Conservation (phyloP, 2,888 invertebrate species). For the Charanyca ferruginea region DNA sequence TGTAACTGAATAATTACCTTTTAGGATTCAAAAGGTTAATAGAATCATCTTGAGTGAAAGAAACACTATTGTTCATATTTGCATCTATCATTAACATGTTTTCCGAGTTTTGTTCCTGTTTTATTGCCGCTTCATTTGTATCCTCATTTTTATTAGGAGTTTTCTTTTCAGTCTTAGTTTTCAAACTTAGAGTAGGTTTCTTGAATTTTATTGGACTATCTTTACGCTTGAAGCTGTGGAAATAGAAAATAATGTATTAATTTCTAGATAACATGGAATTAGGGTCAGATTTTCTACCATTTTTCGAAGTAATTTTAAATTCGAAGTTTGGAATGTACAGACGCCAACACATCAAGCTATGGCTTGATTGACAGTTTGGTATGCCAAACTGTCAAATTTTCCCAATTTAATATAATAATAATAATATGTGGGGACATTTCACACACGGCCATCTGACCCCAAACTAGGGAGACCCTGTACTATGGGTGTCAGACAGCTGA, state of each 20-base stretch:
- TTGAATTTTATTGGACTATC: constrained; percentile 77
- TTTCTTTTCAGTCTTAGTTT: constrained; percentile 62
- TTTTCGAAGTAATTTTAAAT: no score
- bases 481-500: no score
- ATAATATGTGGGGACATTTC: no score
- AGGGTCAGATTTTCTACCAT: no score
- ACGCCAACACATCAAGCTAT: no score
- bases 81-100: constrained; percentile 33
- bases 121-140: constrained; percentile 9
- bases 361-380: no score
- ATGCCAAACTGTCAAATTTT: no score
- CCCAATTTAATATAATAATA: no score
- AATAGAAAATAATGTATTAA: constrained; percentile 12
- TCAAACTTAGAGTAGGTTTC: constrained; percentile 72
- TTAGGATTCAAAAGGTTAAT: constrained; percentile 76
- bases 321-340: no score
- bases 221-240: constrained; percentile 73
- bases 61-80: constrained; percentile 48
- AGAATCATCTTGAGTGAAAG: constrained; percentile 72
- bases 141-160: constrained; percentile 40
- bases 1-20: constrained; percentile 66
- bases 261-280: no score
- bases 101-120: constrained; percentile 46
- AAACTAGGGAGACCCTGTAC: no score
- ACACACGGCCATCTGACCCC: no score